Percentiles rank a stretch among this genome's conserved stretches.
These are phyloP conservation scores for Balaenoptera acutorostrata DNA, from an alignment of 2,113 vertebrate species.

Conservation along the genomic window DNA sequence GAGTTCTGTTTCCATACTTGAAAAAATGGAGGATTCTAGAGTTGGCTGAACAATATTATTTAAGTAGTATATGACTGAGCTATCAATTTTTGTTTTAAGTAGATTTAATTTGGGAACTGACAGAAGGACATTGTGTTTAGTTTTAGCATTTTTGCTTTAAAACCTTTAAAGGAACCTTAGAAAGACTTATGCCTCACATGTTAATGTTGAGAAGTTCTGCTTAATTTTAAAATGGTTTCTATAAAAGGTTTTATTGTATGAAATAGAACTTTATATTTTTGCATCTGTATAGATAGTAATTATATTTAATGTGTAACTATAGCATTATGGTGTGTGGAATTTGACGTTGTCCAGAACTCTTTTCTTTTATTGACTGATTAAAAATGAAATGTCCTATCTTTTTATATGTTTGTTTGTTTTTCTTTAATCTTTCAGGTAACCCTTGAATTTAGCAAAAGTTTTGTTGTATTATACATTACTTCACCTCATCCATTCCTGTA, in stretches of 20 bases:
- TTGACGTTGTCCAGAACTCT: constrained; percentile 67
- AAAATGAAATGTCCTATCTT: constrained; percentile 68
- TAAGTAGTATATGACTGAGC: constrained; percentile 47
- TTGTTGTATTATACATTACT: background rate
- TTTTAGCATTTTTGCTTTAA: constrained; percentile 73
- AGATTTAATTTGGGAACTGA: constrained; percentile 57
- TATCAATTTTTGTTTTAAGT: constrained; percentile 67
- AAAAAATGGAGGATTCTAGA: constrained; percentile 58
- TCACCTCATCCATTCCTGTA: background rate
- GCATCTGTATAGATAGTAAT: constrained; percentile 77
- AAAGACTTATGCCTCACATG: constrained; percentile 69
- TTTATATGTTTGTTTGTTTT: constrained; percentile 56
- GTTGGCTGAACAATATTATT: constrained; percentile 49
- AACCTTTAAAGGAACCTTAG: constrained; percentile 73
- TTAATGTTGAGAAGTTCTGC: constrained; percentile 73
- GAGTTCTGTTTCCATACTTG: constrained; percentile 68
- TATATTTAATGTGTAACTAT: constrained; percentile 80
- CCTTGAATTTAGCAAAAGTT: background rate
- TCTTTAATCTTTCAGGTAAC: constrained; percentile 31
- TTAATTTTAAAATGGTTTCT: constrained; percentile 79
- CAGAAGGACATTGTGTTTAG: constrained; percentile 67
- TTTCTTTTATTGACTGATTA: constrained; percentile 77
- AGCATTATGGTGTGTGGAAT: constrained; percentile 66
- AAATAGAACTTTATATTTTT: constrained; percentile 83
- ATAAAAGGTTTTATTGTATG: constrained; percentile 77